Percentiles rank a stretch among this genome's conserved stretches.
Evolutionary conservation across 2,797 vertebrate species (phyloP).

Genomic region (Brotula barbata): DNA sequence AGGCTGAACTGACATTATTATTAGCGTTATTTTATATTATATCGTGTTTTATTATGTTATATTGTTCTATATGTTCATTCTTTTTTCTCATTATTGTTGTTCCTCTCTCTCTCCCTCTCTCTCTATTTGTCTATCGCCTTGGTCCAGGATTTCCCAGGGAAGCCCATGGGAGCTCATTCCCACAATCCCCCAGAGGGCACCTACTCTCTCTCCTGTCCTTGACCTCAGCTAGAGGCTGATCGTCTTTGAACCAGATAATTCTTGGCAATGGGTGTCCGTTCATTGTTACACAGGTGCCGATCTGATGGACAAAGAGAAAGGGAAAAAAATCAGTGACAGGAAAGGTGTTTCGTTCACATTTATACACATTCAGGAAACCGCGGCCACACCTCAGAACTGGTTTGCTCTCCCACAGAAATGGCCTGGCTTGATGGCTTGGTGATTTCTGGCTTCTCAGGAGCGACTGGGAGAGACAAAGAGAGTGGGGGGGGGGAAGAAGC

Average conservation of each 20-base stretch:
- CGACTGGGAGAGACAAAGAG: slow-evolving; percentile 55
- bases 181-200: background rate
- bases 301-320: slow-evolving; percentile 63
- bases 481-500: background rate
- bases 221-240: slow-evolving; percentile 73
- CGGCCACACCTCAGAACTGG: slow-evolving; percentile 68
- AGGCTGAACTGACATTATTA: slow-evolving; percentile 21
- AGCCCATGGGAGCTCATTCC: background rate
- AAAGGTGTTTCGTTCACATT: background rate
- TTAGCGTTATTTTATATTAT: too few species aligned
- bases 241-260: slow-evolving; percentile 86
- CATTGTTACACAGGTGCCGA: slow-evolving; percentile 79
- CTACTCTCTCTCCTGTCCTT: slow-evolving; percentile 77
- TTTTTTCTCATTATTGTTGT: too few species aligned
- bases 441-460: slow-evolving; percentile 76
- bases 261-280: slow-evolving; percentile 83
- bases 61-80: too few species aligned
- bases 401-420: slow-evolving; percentile 48
- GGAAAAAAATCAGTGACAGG: background rate
- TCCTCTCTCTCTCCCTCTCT: too few species aligned
- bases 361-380: background rate
- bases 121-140: too few species aligned
- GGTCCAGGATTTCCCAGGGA: background rate
- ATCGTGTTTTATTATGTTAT: too few species aligned
- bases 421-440: slow-evolving; percentile 60